Percentiles rank a stretch among this genome's conserved stretches.
Conservation (phyloP, 2,797 vertebrate species). For the Epinephelus malabaricus region DNA sequence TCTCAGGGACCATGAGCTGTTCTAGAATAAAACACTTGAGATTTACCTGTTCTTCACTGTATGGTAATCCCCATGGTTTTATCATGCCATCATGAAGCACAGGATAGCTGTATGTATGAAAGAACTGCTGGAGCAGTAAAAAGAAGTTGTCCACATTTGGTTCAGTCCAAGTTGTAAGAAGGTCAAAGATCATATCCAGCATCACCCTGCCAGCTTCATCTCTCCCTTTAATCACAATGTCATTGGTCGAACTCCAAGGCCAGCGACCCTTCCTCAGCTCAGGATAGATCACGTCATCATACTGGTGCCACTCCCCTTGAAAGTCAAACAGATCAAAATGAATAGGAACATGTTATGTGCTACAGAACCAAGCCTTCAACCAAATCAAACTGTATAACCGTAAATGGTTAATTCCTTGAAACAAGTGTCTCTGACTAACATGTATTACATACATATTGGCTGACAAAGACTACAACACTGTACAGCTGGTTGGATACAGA, state of each 20-base stretch:
- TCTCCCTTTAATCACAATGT: slow-evolving; percentile 9
- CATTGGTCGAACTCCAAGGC: accelerated
- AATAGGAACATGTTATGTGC: background rate
- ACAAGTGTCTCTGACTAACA: background rate
- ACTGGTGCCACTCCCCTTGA: slow-evolving; percentile 64
- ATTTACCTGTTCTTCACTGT: slow-evolving; percentile 27
- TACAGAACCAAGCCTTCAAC: background rate
- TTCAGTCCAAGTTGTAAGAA: slow-evolving; percentile 50
- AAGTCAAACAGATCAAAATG: background rate
- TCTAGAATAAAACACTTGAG: background rate
- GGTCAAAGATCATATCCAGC: slow-evolving; percentile 49
- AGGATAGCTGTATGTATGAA: background rate
- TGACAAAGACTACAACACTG: background rate
- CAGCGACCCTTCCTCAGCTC: accelerated
- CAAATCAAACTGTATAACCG: background rate
- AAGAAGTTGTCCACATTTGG: slow-evolving; percentile 62
- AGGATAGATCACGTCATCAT: slow-evolving; percentile 52
- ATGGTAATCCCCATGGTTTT: background rate
- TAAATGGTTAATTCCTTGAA: background rate
- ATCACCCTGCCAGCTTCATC: slow-evolving; percentile 14
- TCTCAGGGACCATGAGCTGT: background rate
- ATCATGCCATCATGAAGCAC: slow-evolving; percentile 10
- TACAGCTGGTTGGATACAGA: background rate
- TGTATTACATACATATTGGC: background rate
- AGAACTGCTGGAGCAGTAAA: slow-evolving; percentile 43